A percentile compares a stretch with the other conserved stretches of the same genome.
Evolutionary conservation across 2,113 vertebrate genomes (phyloP).

Genomic region (human): GRCh38 chr1:118827001-118827500

Average conservation of each 20-base stretch:
- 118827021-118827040: neutral
- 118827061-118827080: constrained; percentile 53
- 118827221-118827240: constrained; percentile 39
- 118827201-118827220: constrained; percentile 56
- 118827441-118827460: constrained; percentile 26
- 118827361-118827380: constrained; percentile 29
- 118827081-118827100: constrained; percentile 59
- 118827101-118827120: constrained; percentile 55
- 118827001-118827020: constrained; percentile 33
- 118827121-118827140: constrained; percentile 19
- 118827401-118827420: constrained; percentile 58
- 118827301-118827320: constrained; percentile 53
- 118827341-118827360: constrained; percentile 54
- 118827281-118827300: constrained; percentile 57
- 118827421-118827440: constrained; percentile 50
- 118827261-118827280: constrained; percentile 50
- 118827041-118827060: constrained; percentile 13
- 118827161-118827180: constrained; percentile 35
- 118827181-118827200: constrained; percentile 7
- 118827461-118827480: constrained; percentile 25
- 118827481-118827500: constrained; percentile 59
- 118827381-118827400: constrained; percentile 41
- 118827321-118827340: constrained; percentile 56
- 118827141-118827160: constrained; percentile 48
- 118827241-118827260: constrained; percentile 31